phyloP scores from a whole-genome alignment of 2,113 vertebrate species.

The Stigmatopora argus region DNA sequence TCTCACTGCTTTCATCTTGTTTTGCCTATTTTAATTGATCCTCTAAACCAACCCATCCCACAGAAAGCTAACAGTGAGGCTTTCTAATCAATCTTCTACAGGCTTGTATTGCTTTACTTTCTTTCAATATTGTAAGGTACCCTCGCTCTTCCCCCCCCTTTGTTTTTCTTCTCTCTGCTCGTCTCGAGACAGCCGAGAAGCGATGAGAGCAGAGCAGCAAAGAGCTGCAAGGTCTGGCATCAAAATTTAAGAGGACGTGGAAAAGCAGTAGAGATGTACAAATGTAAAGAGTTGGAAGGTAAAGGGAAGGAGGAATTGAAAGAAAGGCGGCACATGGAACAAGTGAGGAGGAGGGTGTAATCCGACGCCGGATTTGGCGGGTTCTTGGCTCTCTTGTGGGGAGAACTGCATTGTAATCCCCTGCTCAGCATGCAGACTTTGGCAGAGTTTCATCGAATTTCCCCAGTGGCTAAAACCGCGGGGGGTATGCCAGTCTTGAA shows the following conservation, averaged over 20 bases:
- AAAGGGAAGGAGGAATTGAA: constrained; percentile 17
- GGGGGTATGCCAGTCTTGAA: constrained; percentile 24
- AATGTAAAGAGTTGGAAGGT: constrained; percentile 17
- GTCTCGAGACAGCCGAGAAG: constrained; percentile 9
- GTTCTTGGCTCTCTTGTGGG: constrained; percentile 50
- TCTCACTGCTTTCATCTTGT: constrained; percentile 22
- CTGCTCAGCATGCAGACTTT: constrained; percentile 62
- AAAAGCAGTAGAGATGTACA: constrained; percentile 23
- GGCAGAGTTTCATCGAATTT: constrained; percentile 53
- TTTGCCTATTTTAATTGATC: constrained; percentile 36
- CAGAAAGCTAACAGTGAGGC: constrained; percentile 23
- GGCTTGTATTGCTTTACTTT: constrained; percentile 17
- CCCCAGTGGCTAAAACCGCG: constrained; percentile 35
- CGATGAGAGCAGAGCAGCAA: constrained; percentile 24
- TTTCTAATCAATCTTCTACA: constrained; percentile 32
- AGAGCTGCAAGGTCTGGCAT: constrained; percentile 30
- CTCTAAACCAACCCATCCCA: constrained; percentile 27
- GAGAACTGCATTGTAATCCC: constrained; percentile 55
- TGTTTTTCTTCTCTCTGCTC: constrained; percentile 14
- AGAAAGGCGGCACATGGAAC: constrained; percentile 19
- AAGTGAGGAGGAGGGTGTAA: constrained; percentile 51
- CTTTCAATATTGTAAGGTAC: constrained; percentile 12
- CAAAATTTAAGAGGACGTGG: constrained; percentile 18
- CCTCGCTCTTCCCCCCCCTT: constrained; percentile 18
- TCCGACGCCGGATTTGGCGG: constrained; percentile 59